Evolutionary conservation across 1,140 invertebrate species (phyloP).

Genomic region (Hestina assimilis): DNA sequence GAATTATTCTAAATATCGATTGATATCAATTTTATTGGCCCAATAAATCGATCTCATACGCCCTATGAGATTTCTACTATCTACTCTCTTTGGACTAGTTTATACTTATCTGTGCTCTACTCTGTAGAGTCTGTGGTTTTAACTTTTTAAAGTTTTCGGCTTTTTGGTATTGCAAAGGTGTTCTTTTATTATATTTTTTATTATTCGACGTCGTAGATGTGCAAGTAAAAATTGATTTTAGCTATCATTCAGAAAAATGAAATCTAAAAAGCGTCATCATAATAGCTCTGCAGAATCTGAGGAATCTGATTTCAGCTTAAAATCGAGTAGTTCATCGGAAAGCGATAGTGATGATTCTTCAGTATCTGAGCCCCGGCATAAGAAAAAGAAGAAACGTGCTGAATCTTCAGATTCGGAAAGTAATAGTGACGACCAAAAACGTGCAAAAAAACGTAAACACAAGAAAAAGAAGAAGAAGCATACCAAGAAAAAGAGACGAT

Average conservation of each 20-base stretch:
- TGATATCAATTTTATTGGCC: too few species aligned
- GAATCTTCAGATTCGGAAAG: constrained; percentile 66
- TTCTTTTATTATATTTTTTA: too few species aligned
- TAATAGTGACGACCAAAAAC: constrained; percentile 60
- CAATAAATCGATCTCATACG: too few species aligned
- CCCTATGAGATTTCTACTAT: too few species aligned
- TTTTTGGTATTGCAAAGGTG: too few species aligned
- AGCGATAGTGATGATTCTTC: constrained; percentile 68
- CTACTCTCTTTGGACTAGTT: too few species aligned
- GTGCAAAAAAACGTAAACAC: constrained; percentile 71
- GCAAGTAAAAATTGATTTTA: too few species aligned
- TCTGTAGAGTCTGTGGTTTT: too few species aligned
- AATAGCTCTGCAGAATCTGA: constrained; percentile 65
- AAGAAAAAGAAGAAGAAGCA: constrained; percentile 78
- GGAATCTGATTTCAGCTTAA: constrained; percentile 53
- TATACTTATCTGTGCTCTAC: too few species aligned
- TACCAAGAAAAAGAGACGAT: constrained; percentile 65
- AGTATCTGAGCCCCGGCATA: constrained; percentile 57
- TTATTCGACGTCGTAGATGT: too few species aligned
- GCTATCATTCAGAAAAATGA: constrained; percentile 35
- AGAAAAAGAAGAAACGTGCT: constrained; percentile 71
- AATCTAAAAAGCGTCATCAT: constrained; percentile 67
- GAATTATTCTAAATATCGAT: too few species aligned
- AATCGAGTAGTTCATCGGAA: constrained; percentile 64
- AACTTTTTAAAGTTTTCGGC: too few species aligned